Percentiles rank a stretch among this genome's conserved stretches.
Evolutionary conservation across 2,888 invertebrate species (phyloP).

Genomic region (Plutella xylostella): DNA sequence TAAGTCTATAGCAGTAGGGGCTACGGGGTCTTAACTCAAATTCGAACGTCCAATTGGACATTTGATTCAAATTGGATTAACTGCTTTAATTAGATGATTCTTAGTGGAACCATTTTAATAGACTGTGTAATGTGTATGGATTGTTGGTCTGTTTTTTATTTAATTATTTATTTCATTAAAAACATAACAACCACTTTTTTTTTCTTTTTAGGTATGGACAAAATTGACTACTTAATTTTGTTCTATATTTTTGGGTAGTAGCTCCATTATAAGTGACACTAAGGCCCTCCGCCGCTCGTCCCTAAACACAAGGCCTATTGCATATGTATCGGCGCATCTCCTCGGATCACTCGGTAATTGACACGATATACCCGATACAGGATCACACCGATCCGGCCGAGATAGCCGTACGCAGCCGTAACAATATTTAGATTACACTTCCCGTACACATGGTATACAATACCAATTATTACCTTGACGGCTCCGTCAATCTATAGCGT

Average conservation of each 20-base stretch:
- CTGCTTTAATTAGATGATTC: background rate
- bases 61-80: constrained; percentile 1
- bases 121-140: too few relatives aligned
- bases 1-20: too few relatives aligned
- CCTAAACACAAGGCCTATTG: constrained; percentile 8
- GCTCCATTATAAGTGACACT: too few relatives aligned
- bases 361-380: constrained; percentile 57
- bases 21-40: constrained; percentile 8
- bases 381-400: constrained; percentile 42
- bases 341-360: constrained; percentile 54
- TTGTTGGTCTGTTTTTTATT: too few relatives aligned
- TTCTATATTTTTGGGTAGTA: too few relatives aligned
- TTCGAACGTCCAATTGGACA: constrained; percentile 9
- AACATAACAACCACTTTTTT: too few relatives aligned
- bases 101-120: background rate
- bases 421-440: constrained; percentile 39
- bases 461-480: constrained; percentile 20
- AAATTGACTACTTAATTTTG: too few relatives aligned
- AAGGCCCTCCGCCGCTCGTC: too few relatives aligned
- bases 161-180: too few relatives aligned
- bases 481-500: too few relatives aligned
- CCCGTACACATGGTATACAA: constrained; percentile 18
- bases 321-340: constrained; percentile 52
- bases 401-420: constrained; percentile 54
- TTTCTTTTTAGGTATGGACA: too few relatives aligned